Evolutionary conservation across 2,888 invertebrate species (phyloP).

Genomic region (Drosophila lacicola): DNA sequence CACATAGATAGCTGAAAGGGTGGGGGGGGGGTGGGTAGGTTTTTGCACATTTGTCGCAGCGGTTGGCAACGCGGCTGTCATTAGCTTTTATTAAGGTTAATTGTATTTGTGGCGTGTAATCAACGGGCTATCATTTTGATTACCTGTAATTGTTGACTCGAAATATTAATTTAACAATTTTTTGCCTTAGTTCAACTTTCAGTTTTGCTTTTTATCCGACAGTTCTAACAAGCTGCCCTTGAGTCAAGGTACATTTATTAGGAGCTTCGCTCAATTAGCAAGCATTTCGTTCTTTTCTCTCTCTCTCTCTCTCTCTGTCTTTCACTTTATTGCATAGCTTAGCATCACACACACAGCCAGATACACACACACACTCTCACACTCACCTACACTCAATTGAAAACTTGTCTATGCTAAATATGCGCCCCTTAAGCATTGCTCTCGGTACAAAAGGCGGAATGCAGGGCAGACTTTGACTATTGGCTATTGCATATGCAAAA

Average conservation of each 20-base stretch:
- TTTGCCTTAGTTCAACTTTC: too few species aligned
- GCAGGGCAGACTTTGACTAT: conserved; percentile 32
- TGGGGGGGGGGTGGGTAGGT: not conserved
- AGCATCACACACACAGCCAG: not conserved
- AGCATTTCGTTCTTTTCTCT: conserved; percentile 2
- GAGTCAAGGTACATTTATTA: conserved; percentile 7
- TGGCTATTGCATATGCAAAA: conserved; percentile 51
- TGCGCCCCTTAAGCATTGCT: conserved; percentile 29
- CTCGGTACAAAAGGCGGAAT: conserved; percentile 3
- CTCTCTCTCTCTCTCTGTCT: too few species aligned
- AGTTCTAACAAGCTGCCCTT: not conserved
- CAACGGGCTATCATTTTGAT: not conserved
- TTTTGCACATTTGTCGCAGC: conserved; percentile 59
- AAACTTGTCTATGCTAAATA: conserved; percentile 43
- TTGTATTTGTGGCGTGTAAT: conserved; percentile 27
- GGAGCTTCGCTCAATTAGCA: conserved; percentile 25
- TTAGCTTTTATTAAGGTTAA: conserved; percentile 63
- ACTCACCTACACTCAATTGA: conserved; percentile 9
- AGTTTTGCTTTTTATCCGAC: not conserved
- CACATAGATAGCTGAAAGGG: conserved; percentile 1
- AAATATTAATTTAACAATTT: not conserved
- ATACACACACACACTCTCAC: not conserved
- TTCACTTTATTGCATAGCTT: not conserved
- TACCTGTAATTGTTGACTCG: not conserved
- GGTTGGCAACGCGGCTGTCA: conserved; percentile 45